Conservation (phyloP, 1,140 invertebrate species). For the Drosophila kikkawai region DNA sequence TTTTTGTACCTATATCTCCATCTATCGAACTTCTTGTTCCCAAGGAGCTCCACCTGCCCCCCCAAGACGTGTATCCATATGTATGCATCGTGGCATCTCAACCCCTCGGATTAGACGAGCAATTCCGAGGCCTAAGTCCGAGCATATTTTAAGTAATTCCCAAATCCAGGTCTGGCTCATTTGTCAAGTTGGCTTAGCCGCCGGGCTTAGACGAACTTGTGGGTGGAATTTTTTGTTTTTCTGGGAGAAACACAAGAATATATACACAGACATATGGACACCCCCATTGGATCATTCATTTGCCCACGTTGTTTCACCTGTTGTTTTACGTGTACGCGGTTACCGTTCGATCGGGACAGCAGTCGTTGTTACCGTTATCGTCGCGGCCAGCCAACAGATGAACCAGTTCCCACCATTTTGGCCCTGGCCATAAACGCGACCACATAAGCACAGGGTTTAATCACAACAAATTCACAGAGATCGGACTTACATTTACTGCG, state of each 20-base stretch:
- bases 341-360: constrained; percentile 3
- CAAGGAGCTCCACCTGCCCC: background rate
- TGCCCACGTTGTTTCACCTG: constrained; percentile 5
- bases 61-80: background rate
- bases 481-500: constrained; percentile 10
- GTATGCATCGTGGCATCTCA: background rate
- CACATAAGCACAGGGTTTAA: constrained; percentile 2
- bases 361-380: constrained; percentile 2
- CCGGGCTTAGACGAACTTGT: constrained; percentile 5
- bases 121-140: constrained; percentile 24
- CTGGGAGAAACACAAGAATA: background rate
- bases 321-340: constrained; percentile 8
- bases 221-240: constrained; percentile 1
- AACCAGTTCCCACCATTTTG: constrained; percentile 12
- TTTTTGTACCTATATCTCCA: no score
- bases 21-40: background rate
- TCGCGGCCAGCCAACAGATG: background rate
- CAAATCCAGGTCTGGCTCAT: constrained; percentile 32
- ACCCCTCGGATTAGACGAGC: background rate
- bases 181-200: constrained; percentile 42
- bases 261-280: background rate
- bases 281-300: constrained; percentile 18
- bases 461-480: constrained; percentile 4
- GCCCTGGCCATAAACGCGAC: constrained; percentile 1
- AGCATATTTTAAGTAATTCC: constrained; percentile 20